These are phyloP conservation scores for Bergia puertoricense DNA, from an alignment of 92 coral and sea anemone species.

Conservation along the genomic window DNA sequence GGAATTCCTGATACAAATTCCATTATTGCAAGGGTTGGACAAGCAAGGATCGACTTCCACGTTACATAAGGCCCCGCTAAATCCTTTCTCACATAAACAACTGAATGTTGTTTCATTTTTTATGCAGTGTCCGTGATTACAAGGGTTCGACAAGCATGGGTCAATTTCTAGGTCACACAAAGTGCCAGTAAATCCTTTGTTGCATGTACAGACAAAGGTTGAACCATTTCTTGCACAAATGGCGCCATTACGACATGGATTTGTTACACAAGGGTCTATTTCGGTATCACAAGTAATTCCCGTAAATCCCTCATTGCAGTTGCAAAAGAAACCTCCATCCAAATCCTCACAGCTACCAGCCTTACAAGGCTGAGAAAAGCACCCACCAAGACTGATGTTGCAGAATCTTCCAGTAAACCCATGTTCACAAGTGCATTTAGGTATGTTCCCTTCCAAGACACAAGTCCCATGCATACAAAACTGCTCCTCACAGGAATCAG, in stretches of 20 bases:
- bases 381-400: constrained; percentile 53
- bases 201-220: constrained; percentile 66
- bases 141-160: constrained; percentile 78
- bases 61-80: constrained; percentile 66
- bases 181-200: constrained; percentile 66
- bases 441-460: constrained; percentile 10
- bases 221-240: constrained; percentile 52
- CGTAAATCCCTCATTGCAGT: constrained; percentile 70
- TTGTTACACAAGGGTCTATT: constrained; percentile 57
- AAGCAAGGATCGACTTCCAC: constrained; percentile 56
- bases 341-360: constrained; percentile 69
- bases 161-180: constrained; percentile 66
- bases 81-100: constrained; percentile 73
- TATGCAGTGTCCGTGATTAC: constrained; percentile 71
- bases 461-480: constrained; percentile 80
- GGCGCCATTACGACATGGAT: constrained; percentile 71
- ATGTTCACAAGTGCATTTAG: constrained; percentile 60
- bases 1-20: constrained; percentile 53
- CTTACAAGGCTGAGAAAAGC: constrained; percentile 66
- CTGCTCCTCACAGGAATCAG: constrained; percentile 44
- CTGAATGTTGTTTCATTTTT: constrained; percentile 56
- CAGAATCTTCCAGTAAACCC: constrained; percentile 66
- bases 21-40: constrained; percentile 76
- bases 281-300: constrained; percentile 66
- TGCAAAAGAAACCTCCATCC: constrained; percentile 62